Base-by-base conservation (phyloP, 2,888 invertebrate species). In the Oscheius sp. region DNA sequence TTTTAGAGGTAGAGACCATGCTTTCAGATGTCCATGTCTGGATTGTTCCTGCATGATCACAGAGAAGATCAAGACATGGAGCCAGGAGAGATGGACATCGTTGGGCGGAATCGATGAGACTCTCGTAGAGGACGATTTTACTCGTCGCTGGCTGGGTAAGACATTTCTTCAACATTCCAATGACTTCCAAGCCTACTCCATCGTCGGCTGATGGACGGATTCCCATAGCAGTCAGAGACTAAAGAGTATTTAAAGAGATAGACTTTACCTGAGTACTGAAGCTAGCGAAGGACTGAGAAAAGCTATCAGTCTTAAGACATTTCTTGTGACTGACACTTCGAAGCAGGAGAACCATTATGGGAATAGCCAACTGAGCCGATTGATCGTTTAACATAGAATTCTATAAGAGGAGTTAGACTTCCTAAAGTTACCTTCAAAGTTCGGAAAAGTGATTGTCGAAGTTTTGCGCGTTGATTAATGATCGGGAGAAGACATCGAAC, bases 401-500 rank as follows among this genome's bases (percentile, higher is more conserved):
- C 67, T 70, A 56, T 28, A 67, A 22, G 8, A 24, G 3, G 32
- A 56, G 36, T 4, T 33, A 14, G 45, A 56, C 5, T 33, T 6
- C 12, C n/a, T 2, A 30, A 28, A 45, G 28, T 17, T 24, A 72
- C 67, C 59, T 80, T 80, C 49, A 82, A 69, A 38, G 67, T 70
- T 9, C 67, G 63, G 67, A 80, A 78, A 9, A 82, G 72, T 5
- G 68, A 36, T 20, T 69, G 65, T 28, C 78, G 59, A 12, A 82
- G 47, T 47, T 78, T 73, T 28, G 72, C 47, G 50, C 80, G 65
- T 14, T 76, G 77, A 47, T 78, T 78, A 70, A 82, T 75, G 8
- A 82, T 72, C 1, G 82, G 82, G 32, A 82, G 67, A 32, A 81
- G 75, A 32, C 80, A 74, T 20, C 80, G 47, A 28, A 82, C 73